phyloP scores from a whole-genome alignment of 2,113 vertebrate genomes.

The Maccullochella peelii region DNA sequence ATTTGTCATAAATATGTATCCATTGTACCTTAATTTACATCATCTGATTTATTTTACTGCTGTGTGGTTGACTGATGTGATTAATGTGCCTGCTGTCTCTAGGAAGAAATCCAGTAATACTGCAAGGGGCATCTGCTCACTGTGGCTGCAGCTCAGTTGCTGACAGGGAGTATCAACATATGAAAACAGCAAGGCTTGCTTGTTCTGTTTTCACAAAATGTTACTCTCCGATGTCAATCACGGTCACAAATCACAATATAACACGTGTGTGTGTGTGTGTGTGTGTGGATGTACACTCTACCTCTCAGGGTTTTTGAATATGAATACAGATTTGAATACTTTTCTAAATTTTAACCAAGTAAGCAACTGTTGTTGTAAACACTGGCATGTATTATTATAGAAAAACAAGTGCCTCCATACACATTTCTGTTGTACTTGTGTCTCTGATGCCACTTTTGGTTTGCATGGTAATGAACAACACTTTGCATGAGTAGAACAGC shows the following conservation, averaged over 20 bases:
- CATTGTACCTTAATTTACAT: neutral
- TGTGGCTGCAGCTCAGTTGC: neutral
- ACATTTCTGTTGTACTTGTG: neutral
- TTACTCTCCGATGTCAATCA: slow-evolving; percentile 11
- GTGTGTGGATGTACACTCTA: too few species aligned
- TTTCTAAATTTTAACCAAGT: neutral
- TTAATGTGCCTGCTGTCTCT: neutral
- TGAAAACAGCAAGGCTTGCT: neutral
- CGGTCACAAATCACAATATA: slow-evolving; percentile 15
- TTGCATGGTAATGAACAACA: neutral
- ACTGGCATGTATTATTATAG: too few species aligned
- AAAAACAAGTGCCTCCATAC: too few species aligned
- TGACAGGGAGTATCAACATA: neutral
- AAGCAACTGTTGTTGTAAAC: too few species aligned
- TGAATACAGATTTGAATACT: neutral
- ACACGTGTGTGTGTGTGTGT: neutral
- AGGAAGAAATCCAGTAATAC: neutral
- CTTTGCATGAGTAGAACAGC: neutral
- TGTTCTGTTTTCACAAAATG: slow-evolving; percentile 8
- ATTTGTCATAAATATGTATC: neutral
- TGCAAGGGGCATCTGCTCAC: neutral
- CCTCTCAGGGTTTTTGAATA: neutral
- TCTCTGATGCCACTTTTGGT: neutral
- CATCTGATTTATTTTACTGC: neutral
- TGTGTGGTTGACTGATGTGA: neutral